phyloP scores from a whole-genome alignment of 1,140 invertebrate genomes.

The Anastatus disparis region DNA sequence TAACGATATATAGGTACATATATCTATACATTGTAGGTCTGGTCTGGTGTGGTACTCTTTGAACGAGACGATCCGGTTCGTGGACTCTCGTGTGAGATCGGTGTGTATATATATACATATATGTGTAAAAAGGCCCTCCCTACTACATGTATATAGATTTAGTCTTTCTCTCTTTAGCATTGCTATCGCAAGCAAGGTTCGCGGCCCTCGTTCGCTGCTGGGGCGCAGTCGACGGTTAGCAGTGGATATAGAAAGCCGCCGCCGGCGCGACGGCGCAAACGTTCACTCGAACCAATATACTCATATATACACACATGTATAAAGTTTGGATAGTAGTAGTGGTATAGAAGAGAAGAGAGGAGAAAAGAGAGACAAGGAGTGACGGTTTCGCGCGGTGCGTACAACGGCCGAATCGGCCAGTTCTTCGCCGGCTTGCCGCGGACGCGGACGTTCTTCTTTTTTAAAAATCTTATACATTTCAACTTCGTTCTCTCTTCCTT shows the following conservation, averaged over 20 bases:
- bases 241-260: constrained; percentile 40
- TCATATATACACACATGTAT: too few species aligned
- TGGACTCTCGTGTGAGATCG: constrained; percentile 49
- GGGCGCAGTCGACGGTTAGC: constrained; percentile 47
- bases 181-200: constrained; percentile 43
- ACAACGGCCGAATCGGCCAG: constrained; percentile 64
- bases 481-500: not conserved
- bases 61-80: constrained; percentile 51
- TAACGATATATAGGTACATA: too few species aligned
- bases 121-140: constrained; percentile 44
- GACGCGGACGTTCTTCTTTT: constrained; percentile 48
- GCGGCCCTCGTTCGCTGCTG: constrained; percentile 41
- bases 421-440: constrained; percentile 63
- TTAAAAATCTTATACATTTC: too few species aligned
- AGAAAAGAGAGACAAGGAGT: too few species aligned
- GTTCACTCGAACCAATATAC: too few species aligned
- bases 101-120: too few species aligned
- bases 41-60: too few species aligned
- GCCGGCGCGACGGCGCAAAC: constrained; percentile 39
- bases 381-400: constrained; percentile 47
- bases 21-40: too few species aligned
- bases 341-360: too few species aligned
- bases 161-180: too few species aligned
- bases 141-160: too few species aligned
- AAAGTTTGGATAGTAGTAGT: too few species aligned